phyloP scores from a whole-genome alignment of 1,140 invertebrate species.

The Conus betulinus region DNA sequence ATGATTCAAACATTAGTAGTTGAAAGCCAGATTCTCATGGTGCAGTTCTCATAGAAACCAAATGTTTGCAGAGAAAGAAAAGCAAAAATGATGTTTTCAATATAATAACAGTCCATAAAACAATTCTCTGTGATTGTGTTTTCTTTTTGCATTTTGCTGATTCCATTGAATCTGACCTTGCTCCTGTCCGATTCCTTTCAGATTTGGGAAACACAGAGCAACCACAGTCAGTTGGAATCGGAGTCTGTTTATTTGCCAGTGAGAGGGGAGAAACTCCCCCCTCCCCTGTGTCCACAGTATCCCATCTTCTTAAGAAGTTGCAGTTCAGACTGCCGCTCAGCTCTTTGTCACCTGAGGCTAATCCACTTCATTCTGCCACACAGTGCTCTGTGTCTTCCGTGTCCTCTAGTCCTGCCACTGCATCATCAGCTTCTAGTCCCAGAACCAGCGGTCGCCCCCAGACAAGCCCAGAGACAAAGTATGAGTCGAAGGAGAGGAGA shows the following conservation, averaged over 20 bases:
- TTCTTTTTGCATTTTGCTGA: background rate
- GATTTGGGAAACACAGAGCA: conserved; percentile 64
- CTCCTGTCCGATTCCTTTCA: conserved; percentile 14
- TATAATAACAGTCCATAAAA: no score
- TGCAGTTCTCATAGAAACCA: no score
- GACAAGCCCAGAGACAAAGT: conserved; percentile 47
- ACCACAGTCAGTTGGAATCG: conserved; percentile 65
- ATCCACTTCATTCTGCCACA: background rate
- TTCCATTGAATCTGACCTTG: background rate
- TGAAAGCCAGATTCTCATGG: no score
- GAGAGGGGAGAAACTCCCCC: background rate
- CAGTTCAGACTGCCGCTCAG: background rate
- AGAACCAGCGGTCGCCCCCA: conserved; percentile 45
- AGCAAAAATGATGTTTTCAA: no score
- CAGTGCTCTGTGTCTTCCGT: background rate
- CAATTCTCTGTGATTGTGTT: background rate
- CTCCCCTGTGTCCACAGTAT: conserved; percentile 36
- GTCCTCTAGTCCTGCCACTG: no score
- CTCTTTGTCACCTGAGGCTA: background rate
- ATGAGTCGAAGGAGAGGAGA: conserved; percentile 58
- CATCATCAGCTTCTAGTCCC: conserved; percentile 37
- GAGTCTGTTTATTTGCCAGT: conserved; percentile 70
- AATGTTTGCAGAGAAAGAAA: no score
- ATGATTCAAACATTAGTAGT: no score
- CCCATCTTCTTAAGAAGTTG: conserved; percentile 30